Conservation (phyloP, 2,888 invertebrate genomes). For the Platycheirus rosarum region DNA sequence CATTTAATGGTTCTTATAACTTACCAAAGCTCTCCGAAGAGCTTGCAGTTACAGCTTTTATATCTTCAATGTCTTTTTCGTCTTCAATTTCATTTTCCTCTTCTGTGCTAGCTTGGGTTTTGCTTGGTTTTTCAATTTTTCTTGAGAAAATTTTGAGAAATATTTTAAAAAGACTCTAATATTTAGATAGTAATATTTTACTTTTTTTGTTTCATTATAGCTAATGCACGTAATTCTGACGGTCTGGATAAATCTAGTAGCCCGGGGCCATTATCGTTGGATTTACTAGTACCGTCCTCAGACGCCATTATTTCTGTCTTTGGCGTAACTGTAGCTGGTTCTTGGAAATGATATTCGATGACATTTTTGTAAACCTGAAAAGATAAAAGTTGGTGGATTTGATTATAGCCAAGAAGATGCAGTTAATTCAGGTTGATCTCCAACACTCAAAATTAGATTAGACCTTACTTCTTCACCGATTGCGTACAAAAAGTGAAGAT, state of each 20-base stretch:
- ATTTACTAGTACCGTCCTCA: slow-evolving; percentile 76
- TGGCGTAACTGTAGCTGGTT: slow-evolving; percentile 78
- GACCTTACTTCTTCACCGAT: too few species aligned
- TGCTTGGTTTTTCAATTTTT: slow-evolving; percentile 38
- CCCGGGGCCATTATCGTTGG: slow-evolving; percentile 78
- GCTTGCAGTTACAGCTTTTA: neutral
- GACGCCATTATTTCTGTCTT: slow-evolving; percentile 76
- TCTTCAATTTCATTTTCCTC: neutral
- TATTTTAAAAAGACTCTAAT: too few species aligned
- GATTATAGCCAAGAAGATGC: too few species aligned
- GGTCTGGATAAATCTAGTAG: slow-evolving; percentile 81
- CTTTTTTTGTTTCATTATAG: slow-evolving; percentile 80
- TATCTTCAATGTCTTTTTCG: slow-evolving; percentile 9
- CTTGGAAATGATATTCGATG: slow-evolving; percentile 82
- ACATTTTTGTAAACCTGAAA: slow-evolving; percentile 80
- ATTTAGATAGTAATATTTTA: slow-evolving; percentile 62
- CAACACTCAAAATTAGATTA: too few species aligned
- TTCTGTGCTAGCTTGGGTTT: slow-evolving; percentile 9
- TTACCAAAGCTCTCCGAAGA: slow-evolving; percentile 48
- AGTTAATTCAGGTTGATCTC: too few species aligned
- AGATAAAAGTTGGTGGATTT: too few species aligned
- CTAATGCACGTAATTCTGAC: slow-evolving; percentile 80
- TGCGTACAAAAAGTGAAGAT: too few species aligned
- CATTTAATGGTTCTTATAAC: neutral
- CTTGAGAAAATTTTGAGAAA: neutral